A percentile compares a stretch with the other conserved stretches of the same genome.
These are phyloP conservation scores for Turdus rufiventris DNA, from an alignment of 2,113 vertebrate species.

Conservation along the genomic window DNA sequence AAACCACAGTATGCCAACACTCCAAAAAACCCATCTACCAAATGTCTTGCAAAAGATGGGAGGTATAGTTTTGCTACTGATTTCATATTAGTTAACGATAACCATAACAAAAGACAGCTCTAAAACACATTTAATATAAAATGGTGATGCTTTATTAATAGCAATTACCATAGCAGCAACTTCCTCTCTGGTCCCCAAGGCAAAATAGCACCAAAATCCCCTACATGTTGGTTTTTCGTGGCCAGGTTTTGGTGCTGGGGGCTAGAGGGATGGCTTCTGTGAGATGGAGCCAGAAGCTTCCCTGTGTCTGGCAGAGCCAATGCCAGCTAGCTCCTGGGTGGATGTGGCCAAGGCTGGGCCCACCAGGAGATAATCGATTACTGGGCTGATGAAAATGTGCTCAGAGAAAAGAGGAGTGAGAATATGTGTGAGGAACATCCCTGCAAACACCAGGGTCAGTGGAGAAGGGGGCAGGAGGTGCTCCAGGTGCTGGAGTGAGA, in stretches of 20 bases:
- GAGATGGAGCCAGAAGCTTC: not conserved
- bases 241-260: not conserved
- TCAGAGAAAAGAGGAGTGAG: not conserved
- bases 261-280: not conserved
- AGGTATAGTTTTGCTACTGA: not conserved
- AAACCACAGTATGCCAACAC: not conserved
- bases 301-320: not conserved
- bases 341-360: not conserved
- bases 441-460: too few relatives aligned
- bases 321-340: fast-evolving
- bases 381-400: not conserved
- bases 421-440: not conserved
- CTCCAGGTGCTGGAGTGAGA: fast-evolving
- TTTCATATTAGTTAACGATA: not conserved
- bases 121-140: not conserved
- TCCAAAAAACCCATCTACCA: not conserved
- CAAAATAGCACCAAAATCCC: not conserved
- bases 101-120: not conserved
- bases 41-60: not conserved
- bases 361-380: not conserved
- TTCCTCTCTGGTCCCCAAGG: not conserved
- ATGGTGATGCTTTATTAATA: not conserved
- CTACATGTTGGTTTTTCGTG: not conserved
- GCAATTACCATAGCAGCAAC: not conserved
- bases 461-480: not conserved